Evolutionary conservation across 2,888 invertebrate species (phyloP), one percentile per base, ranked within the genome.

Genomic region (Dolichomitus sp.): DNA sequence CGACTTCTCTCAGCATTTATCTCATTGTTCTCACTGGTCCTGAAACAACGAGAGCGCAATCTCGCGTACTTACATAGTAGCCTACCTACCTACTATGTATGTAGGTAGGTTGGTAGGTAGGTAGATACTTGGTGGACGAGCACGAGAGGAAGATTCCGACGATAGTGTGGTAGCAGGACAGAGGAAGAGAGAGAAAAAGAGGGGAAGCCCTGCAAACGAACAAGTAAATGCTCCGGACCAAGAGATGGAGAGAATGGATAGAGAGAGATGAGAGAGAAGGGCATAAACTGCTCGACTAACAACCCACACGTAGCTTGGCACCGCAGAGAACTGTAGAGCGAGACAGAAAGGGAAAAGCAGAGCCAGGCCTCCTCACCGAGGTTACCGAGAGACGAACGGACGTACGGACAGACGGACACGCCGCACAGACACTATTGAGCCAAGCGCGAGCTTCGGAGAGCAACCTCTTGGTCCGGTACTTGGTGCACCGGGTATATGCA

Each of bases 201-300:
- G 63, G 19, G 27, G n/a, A 40, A 33, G 17, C 45, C 65, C 63
- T 19, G 63, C 81, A 77, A 74, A 82, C 74, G 84, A 84, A 84
- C 81, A 86, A 88, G 86, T 74, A 70, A 78, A 70, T 30, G 84
- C 48, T 70, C 40, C 37, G 48, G 65, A 65, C 42, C 54, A 69
- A 42, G 85, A 57, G 79, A 79, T 66, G 9, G 7, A 74, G 82
- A 82, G 81, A 78, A 79, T 70, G 83, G 65, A 69, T 48, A 30
- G 50, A 19, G 42, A 48, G 69, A 69, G 52, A 50, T n/a, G 17
- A 59, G 78, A 77, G 66, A 74, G 70, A 69, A 81, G 87, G 83
- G 90, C 90, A 92, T 92, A 92, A 92, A 93, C 91, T 92, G 91
- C 85, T 87, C 90, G 91, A 90, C 91, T 91, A 91, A 92, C 92